A percentile compares a stretch with the other conserved stretches of the same genome.
These are phyloP conservation scores for Anneissia japonica DNA, from an alignment of 35 echinoderm and acorn worm species.

Conservation along the genomic window DNA sequence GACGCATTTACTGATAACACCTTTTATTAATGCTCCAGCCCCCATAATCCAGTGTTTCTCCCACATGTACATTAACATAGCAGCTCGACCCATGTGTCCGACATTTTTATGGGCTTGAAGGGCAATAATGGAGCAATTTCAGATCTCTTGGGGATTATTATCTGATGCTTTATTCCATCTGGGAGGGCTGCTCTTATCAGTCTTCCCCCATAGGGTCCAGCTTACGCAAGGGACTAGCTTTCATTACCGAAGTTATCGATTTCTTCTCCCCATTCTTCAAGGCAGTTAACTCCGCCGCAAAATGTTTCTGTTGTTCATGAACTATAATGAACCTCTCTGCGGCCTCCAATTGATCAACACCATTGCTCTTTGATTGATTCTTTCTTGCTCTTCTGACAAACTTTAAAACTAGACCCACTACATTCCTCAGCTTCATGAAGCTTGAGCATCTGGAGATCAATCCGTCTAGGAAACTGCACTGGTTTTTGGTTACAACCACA, in stretches of 20 bases:
- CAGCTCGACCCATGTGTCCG: conserved; percentile 34
- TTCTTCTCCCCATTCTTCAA: not conserved
- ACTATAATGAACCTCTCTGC: conserved; percentile 21
- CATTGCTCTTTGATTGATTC: too few species aligned
- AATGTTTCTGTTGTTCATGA: conserved; percentile 22
- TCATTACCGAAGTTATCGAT: too few species aligned
- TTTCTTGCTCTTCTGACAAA: too few species aligned
- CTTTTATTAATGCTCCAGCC: conserved; percentile 20
- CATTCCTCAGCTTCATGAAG: too few species aligned
- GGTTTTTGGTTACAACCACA: too few species aligned
- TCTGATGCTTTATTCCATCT: conserved; percentile 7
- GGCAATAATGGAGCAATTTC: conserved; percentile 44
- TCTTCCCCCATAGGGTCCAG: conserved; percentile 56
- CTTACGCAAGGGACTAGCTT: too few species aligned
- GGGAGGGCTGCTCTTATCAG: conserved; percentile 35
- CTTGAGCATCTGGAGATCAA: too few species aligned
- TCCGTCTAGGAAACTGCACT: too few species aligned
- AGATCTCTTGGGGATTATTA: conserved; percentile 37
- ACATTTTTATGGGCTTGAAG: conserved; percentile 27
- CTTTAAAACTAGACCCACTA: too few species aligned
- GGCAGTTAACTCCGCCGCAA: conserved; percentile 2
- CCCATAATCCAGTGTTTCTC: conserved; percentile 44
- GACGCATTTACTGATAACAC: conserved; percentile 20
- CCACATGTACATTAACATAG: conserved; percentile 17
- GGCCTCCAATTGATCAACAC: conserved; percentile 6